Percentiles rank a stretch among this genome's conserved stretches.
Evolutionary conservation across 1,140 invertebrate genomes (phyloP).

Genomic region (Atta texana): DNA sequence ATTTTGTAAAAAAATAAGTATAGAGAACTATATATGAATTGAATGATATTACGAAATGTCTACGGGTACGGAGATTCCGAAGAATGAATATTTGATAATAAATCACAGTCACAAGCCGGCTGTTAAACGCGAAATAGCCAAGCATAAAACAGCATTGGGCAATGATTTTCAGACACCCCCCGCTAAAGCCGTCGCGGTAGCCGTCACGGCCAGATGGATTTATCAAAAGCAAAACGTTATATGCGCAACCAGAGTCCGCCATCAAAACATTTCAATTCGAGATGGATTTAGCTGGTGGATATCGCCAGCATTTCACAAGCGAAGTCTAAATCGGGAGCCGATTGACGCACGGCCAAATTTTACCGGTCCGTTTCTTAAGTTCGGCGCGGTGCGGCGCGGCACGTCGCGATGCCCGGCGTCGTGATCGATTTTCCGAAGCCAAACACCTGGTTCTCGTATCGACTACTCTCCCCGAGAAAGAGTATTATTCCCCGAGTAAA

Average conservation of each 20-base stretch:
- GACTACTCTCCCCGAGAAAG: conserved; percentile 42
- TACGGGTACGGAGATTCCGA: conserved; percentile 12
- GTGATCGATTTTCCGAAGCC: conserved; percentile 70
- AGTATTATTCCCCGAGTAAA: conserved; percentile 52
- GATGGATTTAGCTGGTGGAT: conserved; percentile 66
- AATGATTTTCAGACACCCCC: conserved; percentile 39
- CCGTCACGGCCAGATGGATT: conserved; percentile 63
- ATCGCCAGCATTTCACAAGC: conserved; percentile 58
- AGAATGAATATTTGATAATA: background rate
- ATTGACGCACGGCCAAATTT: conserved; percentile 72
- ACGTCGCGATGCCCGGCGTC: conserved; percentile 11
- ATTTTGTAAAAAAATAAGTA: background rate
- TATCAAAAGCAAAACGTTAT: conserved; percentile 62
- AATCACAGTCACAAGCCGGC: conserved; percentile 20
- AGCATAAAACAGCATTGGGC: conserved; percentile 34
- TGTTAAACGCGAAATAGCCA: conserved; percentile 50
- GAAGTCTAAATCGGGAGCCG: conserved; percentile 70
- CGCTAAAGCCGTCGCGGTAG: conserved; percentile 1
- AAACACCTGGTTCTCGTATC: conserved; percentile 68
- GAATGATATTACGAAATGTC: conserved; percentile 24
- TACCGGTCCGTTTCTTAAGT: conserved; percentile 47
- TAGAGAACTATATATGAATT: background rate
- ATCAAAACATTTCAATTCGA: conserved; percentile 63
- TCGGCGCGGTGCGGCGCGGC: background rate
- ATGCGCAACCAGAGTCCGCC: conserved; percentile 37